A percentile compares a stretch with the other conserved stretches of the same genome.
These are phyloP conservation scores for Xiphydria camelus DNA, from an alignment of 2,888 invertebrate genomes.

Conservation along the genomic window DNA sequence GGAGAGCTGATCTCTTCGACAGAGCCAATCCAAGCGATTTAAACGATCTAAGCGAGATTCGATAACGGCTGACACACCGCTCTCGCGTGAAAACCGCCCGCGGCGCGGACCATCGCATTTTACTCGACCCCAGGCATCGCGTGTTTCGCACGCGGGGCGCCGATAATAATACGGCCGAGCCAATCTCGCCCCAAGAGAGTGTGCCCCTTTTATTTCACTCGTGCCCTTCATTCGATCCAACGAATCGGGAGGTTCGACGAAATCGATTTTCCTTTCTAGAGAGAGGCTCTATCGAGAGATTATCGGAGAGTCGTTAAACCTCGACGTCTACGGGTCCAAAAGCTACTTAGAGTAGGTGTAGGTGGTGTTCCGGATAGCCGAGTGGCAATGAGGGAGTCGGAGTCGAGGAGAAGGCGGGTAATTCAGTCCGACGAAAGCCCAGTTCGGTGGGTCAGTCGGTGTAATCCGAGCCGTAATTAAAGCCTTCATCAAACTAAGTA, in stretches of 20 bases:
- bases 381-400: conserved; percentile 20
- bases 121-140: no score
- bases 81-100: no score
- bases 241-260: background rate
- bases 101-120: no score
- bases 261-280: background rate
- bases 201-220: background rate
- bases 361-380: conserved; percentile 15
- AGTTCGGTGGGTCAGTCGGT: conserved; percentile 22
- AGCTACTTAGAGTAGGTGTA: background rate
- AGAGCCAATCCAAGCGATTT: no score
- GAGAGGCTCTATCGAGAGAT: conserved; percentile 2
- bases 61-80: no score
- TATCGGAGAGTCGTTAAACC: conserved; percentile 1
- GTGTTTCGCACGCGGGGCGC: no score
- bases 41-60: no score
- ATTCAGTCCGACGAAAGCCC: conserved; percentile 14
- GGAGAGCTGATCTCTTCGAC: no score
- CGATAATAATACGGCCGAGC: background rate
- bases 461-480: conserved; percentile 23
- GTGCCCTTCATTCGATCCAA: background rate
- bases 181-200: background rate
- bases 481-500: conserved; percentile 29
- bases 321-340: background rate
- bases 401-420: conserved; percentile 16